Conservation (phyloP, 2,797 vertebrate genomes). For the Pangasius larnaudii region DNA sequence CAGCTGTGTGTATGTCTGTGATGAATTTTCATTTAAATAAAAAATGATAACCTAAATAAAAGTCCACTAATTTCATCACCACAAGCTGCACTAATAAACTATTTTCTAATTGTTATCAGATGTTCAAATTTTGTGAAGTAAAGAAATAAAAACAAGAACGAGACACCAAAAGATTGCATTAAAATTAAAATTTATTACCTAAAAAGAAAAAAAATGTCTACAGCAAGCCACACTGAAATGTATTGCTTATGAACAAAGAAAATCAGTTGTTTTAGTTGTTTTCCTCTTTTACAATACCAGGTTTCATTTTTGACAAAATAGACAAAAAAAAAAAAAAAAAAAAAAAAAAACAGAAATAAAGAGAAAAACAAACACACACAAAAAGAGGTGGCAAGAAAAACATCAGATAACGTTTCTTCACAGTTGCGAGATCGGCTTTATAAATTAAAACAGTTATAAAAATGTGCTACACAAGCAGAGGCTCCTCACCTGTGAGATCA, state of each 20-base stretch:
- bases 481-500: slow-evolving; percentile 38
- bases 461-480: slow-evolving; percentile 49
- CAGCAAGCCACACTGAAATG: slow-evolving; percentile 55
- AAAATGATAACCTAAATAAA: background rate
- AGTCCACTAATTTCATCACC: background rate
- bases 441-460: slow-evolving; percentile 48
- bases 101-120: background rate
- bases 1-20: slow-evolving; percentile 39
- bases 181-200: slow-evolving; percentile 51
- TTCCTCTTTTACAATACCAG: slow-evolving; percentile 42
- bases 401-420: slow-evolving; percentile 45
- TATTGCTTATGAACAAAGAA: slow-evolving; percentile 52
- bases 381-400: slow-evolving; percentile 14
- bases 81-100: background rate
- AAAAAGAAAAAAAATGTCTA: slow-evolving; percentile 44
- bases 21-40: background rate
- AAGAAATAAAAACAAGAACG: background rate
- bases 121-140: background rate
- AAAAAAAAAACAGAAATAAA: background rate
- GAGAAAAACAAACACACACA: slow-evolving; percentile 9
- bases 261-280: slow-evolving; percentile 33
- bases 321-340: background rate
- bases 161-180: slow-evolving; percentile 5
- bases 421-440: slow-evolving; percentile 48
- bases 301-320: slow-evolving; percentile 24